Evolutionary conservation across 2,113 vertebrate species (phyloP).

Genomic region (Gymnobelideus leadbeateri): DNA sequence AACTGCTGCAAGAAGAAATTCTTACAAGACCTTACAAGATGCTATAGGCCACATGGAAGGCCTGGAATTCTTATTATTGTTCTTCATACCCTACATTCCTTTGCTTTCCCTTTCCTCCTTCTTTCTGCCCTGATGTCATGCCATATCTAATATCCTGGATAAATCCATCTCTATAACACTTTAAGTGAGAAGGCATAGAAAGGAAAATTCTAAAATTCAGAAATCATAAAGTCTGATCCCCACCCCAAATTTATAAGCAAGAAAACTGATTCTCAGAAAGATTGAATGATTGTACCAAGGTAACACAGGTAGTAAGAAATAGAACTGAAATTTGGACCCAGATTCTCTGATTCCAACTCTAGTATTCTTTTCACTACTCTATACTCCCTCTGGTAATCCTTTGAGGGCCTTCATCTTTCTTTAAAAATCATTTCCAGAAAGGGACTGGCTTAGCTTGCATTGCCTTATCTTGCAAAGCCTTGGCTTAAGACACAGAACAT

Average conservation of each 20-base stretch:
- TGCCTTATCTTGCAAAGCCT: background rate
- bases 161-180: slow-evolving; percentile 5
- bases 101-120: background rate
- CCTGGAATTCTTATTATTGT: background rate
- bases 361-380: background rate
- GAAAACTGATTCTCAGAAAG: background rate
- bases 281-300: background rate
- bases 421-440: slow-evolving; percentile 28
- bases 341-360: background rate
- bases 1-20: background rate
- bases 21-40: background rate
- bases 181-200: background rate
- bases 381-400: background rate
- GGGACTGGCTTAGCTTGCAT: background rate
- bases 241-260: background rate
- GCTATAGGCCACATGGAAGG: background rate
- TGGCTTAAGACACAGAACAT: background rate
- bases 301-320: background rate
- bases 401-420: background rate
- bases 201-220: background rate
- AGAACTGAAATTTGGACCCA: slow-evolving; percentile 10
- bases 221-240: background rate
- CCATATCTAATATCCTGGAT: background rate
- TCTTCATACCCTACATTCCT: background rate
- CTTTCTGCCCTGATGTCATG: background rate